A percentile compares a stretch with the other conserved stretches of the same genome.
These are phyloP conservation scores for Enteromius unitaeniatus DNA, from an alignment of 2,797 vertebrate species.

Conservation along the genomic window DNA sequence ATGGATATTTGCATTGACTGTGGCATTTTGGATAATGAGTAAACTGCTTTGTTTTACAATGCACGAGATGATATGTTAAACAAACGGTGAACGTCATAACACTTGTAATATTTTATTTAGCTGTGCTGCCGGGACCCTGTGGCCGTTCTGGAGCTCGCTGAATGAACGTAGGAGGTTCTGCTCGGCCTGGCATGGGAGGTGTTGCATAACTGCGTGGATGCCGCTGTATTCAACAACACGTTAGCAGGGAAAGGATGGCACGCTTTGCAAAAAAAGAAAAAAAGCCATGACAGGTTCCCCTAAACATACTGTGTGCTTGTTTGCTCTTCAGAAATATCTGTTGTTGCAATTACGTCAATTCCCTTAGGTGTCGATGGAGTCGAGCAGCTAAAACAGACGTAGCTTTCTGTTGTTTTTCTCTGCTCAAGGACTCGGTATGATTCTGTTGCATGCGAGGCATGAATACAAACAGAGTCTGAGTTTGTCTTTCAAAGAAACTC, in stretches of 20 bases:
- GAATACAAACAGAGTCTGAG: constrained; percentile 19
- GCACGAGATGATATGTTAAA: neutral
- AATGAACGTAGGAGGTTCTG: constrained; percentile 53
- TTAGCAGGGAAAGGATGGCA: constrained; percentile 14
- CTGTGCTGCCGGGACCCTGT: neutral
- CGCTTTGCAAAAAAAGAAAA: neutral
- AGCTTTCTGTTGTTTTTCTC: constrained; percentile 6
- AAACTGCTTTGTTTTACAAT: neutral
- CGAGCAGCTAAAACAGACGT: constrained; percentile 8
- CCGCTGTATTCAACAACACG: constrained; percentile 37
- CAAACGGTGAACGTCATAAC: neutral
- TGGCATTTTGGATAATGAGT: neutral
- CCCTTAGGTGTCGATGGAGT: neutral
- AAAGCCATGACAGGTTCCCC: neutral
- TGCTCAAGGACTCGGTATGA: neutral
- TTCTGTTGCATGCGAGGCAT: neutral
- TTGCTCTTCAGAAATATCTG: constrained; percentile 3
- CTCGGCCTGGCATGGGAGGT: constrained; percentile 45
- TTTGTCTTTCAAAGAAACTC: constrained; percentile 12
- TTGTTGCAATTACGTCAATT: constrained; percentile 8
- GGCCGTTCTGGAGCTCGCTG: constrained; percentile 24
- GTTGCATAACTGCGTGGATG: constrained; percentile 59
- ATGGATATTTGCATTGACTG: neutral
- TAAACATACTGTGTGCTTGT: neutral
- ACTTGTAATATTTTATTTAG: constrained; percentile 1